Conservation (phyloP, 2,797 vertebrate genomes). For the Rhincodon typus region DNA sequence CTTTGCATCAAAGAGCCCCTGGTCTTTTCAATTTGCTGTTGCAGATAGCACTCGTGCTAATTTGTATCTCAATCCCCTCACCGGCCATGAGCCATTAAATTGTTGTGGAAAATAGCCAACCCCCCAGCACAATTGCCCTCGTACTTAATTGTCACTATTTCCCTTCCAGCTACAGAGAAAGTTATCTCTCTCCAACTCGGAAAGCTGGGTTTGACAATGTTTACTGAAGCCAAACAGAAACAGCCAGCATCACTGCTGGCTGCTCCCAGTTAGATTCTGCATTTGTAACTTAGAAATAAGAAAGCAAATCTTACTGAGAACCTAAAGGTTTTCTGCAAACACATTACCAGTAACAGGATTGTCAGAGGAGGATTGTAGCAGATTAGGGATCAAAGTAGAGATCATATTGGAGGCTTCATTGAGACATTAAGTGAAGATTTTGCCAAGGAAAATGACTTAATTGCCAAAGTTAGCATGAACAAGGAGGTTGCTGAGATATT, state of each 20-base stretch:
- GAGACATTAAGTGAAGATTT: neutral
- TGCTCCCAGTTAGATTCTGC: neutral
- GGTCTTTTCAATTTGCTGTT: neutral
- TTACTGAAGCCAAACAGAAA: neutral
- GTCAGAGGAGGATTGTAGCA: neutral
- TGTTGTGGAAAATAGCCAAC: constrained; percentile 7
- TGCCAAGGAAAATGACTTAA: neutral
- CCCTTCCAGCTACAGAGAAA: neutral
- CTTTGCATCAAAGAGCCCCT: neutral
- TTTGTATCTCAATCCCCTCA: neutral
- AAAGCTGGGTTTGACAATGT: neutral
- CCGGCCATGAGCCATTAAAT: neutral
- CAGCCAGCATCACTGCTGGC: neutral
- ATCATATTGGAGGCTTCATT: neutral
- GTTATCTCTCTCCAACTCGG: neutral
- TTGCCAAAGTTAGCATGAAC: neutral
- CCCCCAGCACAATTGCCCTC: neutral
- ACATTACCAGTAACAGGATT: too few species aligned
- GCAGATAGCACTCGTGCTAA: neutral
- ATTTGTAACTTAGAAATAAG: neutral
- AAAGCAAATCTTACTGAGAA: neutral
- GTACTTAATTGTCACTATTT: neutral
- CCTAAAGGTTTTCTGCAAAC: neutral
- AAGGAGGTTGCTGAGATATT: neutral
- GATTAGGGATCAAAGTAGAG: neutral